Conservation (phyloP, 2,113 vertebrate species). For the chimpanzee (Pan troglodytes) region NHGRI_mPanTro3-v2.1_pri NC_072414.2:50351501-50352000, state of each 20-base stretch:
- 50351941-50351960: neutral
- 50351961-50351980: neutral
- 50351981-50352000: neutral
- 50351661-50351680: neutral
- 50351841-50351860: neutral
- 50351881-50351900: neutral
- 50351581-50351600: neutral
- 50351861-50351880: neutral
- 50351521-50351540: no score
- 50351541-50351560: no score
- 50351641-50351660: neutral
- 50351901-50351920: neutral
- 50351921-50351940: neutral
- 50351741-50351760: neutral
- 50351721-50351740: neutral
- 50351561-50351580: neutral
- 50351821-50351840: neutral
- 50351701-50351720: neutral
- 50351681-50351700: neutral
- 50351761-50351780: neutral
- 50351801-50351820: neutral
- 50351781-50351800: neutral
- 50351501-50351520: neutral
- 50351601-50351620: neutral
- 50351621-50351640: neutral